These are phyloP conservation scores for Venustaconcha ellipsiformis DNA, from an alignment of 1,140 invertebrate genomes.

Conservation along the genomic window DNA sequence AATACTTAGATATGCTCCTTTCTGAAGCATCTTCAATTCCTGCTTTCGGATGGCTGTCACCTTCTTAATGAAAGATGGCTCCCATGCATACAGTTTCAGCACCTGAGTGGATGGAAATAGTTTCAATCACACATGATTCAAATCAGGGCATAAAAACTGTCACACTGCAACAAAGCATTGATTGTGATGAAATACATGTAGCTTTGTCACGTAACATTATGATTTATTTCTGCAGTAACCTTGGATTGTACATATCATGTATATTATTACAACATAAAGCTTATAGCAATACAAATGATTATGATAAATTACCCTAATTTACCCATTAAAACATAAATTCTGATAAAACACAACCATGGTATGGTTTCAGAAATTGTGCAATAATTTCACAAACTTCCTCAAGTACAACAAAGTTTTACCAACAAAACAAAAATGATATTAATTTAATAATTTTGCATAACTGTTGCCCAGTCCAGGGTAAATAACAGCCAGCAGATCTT, in stretches of 20 bases:
- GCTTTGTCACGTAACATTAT: not conserved
- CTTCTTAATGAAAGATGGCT: conserved; percentile 69
- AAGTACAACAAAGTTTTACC: no score
- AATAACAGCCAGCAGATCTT: no score
- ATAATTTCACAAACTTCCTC: no score
- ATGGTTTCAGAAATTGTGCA: no score
- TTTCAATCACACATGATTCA: not conserved
- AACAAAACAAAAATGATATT: no score
- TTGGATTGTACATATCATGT: not conserved
- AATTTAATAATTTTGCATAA: no score
- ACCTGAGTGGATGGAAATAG: conserved; percentile 45
- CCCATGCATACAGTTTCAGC: conserved; percentile 67
- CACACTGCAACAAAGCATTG: not conserved
- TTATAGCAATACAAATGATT: no score
- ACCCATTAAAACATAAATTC: no score
- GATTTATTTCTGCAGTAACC: not conserved
- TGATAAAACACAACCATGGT: no score
- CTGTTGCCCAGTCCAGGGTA: no score
- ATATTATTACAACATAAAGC: no score
- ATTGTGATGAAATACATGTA: conserved; percentile 1
- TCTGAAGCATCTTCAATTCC: conserved; percentile 70
- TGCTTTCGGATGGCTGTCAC: conserved; percentile 64
- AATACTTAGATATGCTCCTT: conserved; percentile 69
- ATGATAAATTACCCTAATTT: no score
- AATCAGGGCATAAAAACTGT: not conserved